Conservation (phyloP, 2,113 vertebrate genomes). For the Mobula birostris region DNA sequence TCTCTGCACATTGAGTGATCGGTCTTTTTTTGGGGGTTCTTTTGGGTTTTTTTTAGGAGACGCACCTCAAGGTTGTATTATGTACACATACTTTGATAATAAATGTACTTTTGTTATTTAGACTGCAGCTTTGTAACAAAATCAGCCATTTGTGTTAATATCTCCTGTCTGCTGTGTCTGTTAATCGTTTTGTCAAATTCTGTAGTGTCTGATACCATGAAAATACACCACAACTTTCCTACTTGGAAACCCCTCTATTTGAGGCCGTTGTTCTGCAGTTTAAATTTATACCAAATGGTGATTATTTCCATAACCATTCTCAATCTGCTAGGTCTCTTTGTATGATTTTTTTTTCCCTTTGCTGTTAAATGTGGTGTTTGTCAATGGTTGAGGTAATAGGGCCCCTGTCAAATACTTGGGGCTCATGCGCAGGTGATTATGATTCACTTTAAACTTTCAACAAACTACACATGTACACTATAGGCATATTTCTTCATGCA, state of each 20-base stretch:
- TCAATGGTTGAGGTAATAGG: neutral
- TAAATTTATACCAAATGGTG: neutral
- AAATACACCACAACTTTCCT: neutral
- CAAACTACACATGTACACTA: neutral
- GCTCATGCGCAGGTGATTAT: neutral
- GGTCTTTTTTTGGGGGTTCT: too few species aligned
- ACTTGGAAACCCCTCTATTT: neutral
- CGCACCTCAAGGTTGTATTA: too few species aligned
- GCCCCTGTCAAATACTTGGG: neutral
- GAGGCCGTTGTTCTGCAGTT: neutral
- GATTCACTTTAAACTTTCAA: neutral
- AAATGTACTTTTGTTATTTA: too few species aligned
- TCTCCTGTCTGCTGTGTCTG: neutral
- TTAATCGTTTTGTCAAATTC: neutral
- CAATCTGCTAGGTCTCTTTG: neutral
- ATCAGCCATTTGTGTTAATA: neutral
- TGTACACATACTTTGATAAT: too few species aligned
- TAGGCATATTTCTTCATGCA: neutral
- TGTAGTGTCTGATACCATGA: neutral
- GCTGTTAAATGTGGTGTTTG: neutral
- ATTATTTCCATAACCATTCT: neutral
- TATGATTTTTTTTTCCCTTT: neutral
- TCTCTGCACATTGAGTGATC: too few species aligned
- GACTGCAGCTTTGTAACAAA: neutral
- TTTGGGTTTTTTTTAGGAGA: too few species aligned